A percentile compares a stretch with the other conserved stretches of the same genome.
Conservation (phyloP, 2,888 invertebrate species). For the Capitulum mitella region DNA sequence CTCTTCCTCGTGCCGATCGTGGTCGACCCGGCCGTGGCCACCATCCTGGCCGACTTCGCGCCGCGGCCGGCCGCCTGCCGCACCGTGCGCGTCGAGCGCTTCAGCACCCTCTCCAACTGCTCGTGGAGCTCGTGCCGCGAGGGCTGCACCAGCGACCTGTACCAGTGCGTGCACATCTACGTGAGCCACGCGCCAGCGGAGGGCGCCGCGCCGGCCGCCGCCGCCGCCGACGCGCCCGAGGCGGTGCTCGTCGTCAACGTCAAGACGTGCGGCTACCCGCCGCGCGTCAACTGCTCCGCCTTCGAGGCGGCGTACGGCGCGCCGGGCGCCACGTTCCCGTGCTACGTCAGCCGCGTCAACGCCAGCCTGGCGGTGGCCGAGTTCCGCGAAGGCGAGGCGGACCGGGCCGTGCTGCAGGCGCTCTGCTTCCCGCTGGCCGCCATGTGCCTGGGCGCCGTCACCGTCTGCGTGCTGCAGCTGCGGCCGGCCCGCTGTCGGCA, state of each 20-base stretch:
- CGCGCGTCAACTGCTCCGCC: slow-evolving; percentile 33
- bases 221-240: slow-evolving; percentile 33
- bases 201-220: slow-evolving; percentile 32
- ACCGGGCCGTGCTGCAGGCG: slow-evolving; percentile 61
- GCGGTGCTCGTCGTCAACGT: slow-evolving; percentile 35
- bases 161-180: slow-evolving; percentile 55
- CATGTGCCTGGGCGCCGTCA: slow-evolving; percentile 48
- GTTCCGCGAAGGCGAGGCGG: slow-evolving; percentile 62
- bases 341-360: slow-evolving; percentile 77
- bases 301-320: slow-evolving; percentile 31
- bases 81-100: slow-evolving; percentile 71
- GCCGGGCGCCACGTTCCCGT: slow-evolving; percentile 56
- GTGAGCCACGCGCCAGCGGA: slow-evolving; percentile 33
- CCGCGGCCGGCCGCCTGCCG: slow-evolving; percentile 79
- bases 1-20: slow-evolving; percentile 84
- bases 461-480: slow-evolving; percentile 16
- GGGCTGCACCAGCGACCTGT: slow-evolving; percentile 82
- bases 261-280: slow-evolving; percentile 36
- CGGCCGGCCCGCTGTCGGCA: background rate
- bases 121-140: slow-evolving; percentile 86
- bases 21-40: slow-evolving; percentile 81
- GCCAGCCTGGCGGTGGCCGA: slow-evolving; percentile 65
- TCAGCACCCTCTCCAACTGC: slow-evolving; percentile 57
- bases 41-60: slow-evolving; percentile 77
- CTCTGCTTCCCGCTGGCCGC: slow-evolving; percentile 75